Percentiles rank a stretch among this genome's conserved stretches.
Evolutionary conservation across 30 jellyfish, hydroid and myxozoan genomes (phyloP).

Genomic region (Nemopilema nomurai): DNA sequence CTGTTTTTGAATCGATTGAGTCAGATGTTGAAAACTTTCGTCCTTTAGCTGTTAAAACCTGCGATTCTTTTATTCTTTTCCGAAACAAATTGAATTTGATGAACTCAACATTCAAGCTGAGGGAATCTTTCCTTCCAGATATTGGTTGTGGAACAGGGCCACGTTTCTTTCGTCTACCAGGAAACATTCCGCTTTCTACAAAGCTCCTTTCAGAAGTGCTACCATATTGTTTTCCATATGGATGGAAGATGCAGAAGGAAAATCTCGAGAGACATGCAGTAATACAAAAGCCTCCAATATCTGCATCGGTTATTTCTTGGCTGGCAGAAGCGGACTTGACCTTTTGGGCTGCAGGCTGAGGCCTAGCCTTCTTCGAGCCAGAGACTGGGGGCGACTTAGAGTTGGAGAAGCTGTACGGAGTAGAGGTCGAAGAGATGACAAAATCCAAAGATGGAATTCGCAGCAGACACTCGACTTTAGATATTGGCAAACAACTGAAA

Average conservation of each 20-base stretch:
- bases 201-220: constrained; percentile 74
- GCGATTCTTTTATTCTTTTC: constrained; percentile 48
- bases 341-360: constrained; percentile 2
- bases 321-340: constrained; percentile 13
- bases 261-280: constrained; percentile 90
- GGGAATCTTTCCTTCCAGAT: constrained; percentile 95
- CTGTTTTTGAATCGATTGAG: constrained; percentile 54
- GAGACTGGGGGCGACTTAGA: constrained; percentile 12
- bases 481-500: constrained; percentile 87
- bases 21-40: constrained; percentile 38
- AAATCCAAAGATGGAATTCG: constrained; percentile 88
- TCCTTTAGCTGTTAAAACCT: constrained; percentile 10
- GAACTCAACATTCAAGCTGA: constrained; percentile 89
- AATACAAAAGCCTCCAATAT: constrained; percentile 66
- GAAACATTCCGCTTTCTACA: constrained; percentile 63
- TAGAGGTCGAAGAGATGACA: constrained; percentile 81
- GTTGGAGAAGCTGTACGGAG: constrained; percentile 27
- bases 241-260: constrained; percentile 94
- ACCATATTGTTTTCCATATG: constrained; percentile 93
- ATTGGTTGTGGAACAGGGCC: constrained; percentile 81
- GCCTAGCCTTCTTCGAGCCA: constrained; percentile 49
- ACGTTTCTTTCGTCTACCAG: constrained; percentile 77
- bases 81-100: constrained; percentile 85
- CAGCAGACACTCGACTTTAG: constrained; percentile 91
- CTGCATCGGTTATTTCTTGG: constrained; percentile 42